These are phyloP conservation scores for Leptatherina wallacei DNA, from an alignment of 2,797 vertebrate species.

Conservation along the genomic window DNA sequence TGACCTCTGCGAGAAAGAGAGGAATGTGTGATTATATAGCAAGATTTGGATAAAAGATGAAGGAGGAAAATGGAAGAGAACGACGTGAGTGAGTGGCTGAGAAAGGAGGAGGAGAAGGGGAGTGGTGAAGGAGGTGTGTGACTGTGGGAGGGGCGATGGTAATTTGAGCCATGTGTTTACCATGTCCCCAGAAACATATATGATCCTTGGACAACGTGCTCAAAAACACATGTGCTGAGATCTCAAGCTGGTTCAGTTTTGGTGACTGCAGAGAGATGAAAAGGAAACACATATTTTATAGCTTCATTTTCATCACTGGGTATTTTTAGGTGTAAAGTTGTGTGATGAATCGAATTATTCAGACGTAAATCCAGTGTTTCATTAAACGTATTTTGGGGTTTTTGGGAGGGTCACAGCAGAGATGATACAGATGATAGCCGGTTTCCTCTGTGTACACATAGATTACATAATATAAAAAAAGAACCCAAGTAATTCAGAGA, in stretches of 20 bases:
- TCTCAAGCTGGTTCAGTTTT: slow-evolving; percentile 3
- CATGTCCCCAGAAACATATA: slow-evolving; percentile 49
- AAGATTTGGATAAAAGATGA: slow-evolving; percentile 5
- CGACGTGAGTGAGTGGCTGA: slow-evolving; percentile 7
- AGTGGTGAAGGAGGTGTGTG: slow-evolving; percentile 24
- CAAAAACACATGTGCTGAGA: slow-evolving; percentile 31
- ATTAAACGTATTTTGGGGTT: too few relatives aligned
- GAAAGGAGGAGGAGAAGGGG: slow-evolving; percentile 5
- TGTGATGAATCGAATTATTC: too few relatives aligned
- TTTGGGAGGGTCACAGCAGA: too few relatives aligned
- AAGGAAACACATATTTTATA: neutral
- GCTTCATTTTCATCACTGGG: too few relatives aligned
- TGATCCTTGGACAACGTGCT: slow-evolving; percentile 71
- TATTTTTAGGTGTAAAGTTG: too few relatives aligned
- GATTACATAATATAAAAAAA: too few relatives aligned
- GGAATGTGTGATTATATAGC: slow-evolving; percentile 59
- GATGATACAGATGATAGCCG: too few relatives aligned
- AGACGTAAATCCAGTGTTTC: too few relatives aligned
- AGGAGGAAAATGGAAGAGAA: neutral
- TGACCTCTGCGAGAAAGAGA: slow-evolving; percentile 26
- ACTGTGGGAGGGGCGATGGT: slow-evolving; percentile 44
- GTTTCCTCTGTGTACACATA: too few relatives aligned
- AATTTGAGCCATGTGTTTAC: slow-evolving; percentile 80
- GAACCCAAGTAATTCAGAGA: too few relatives aligned
- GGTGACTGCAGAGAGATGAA: slow-evolving; percentile 10